Evolutionary conservation across 1,140 invertebrate genomes (phyloP).

Genomic region (Saccostrea echinata): DNA sequence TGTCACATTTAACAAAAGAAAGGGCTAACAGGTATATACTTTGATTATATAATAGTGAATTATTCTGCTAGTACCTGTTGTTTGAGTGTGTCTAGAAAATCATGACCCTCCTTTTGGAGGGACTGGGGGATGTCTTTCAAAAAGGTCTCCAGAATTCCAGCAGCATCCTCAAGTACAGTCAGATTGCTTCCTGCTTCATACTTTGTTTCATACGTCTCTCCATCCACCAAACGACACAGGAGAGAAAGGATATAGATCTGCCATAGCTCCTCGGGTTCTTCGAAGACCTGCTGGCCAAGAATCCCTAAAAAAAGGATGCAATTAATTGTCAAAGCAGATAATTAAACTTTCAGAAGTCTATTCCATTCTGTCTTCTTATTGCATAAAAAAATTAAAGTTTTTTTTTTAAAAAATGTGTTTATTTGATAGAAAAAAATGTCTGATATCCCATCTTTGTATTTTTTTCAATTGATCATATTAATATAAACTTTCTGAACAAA

Average conservation of each 20-base stretch:
- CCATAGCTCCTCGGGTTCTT: neutral
- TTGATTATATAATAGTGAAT: too few species aligned
- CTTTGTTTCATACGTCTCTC: neutral
- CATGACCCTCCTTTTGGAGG: neutral
- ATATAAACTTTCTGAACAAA: too few species aligned
- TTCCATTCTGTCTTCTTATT: too few species aligned
- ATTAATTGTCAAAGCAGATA: too few species aligned
- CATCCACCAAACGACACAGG: neutral
- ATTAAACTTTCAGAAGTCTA: too few species aligned
- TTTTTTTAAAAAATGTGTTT: too few species aligned
- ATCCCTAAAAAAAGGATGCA: neutral
- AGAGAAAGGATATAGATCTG: neutral
- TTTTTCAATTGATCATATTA: too few species aligned
- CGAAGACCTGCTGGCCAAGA: neutral
- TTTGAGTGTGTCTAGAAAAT: neutral
- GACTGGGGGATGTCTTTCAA: neutral
- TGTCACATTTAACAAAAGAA: too few species aligned
- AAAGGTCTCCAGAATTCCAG: neutral
- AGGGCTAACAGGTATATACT: too few species aligned
- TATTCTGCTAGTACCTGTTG: neutral
- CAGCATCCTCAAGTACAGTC: constrained; percentile 7
- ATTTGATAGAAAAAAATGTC: too few species aligned
- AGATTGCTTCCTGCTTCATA: neutral
- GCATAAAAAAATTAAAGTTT: too few species aligned
- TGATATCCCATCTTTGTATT: neutral